These are phyloP conservation scores for Luehdorfia chinensis DNA, from an alignment of 1,140 invertebrate species.

Conservation along the genomic window DNA sequence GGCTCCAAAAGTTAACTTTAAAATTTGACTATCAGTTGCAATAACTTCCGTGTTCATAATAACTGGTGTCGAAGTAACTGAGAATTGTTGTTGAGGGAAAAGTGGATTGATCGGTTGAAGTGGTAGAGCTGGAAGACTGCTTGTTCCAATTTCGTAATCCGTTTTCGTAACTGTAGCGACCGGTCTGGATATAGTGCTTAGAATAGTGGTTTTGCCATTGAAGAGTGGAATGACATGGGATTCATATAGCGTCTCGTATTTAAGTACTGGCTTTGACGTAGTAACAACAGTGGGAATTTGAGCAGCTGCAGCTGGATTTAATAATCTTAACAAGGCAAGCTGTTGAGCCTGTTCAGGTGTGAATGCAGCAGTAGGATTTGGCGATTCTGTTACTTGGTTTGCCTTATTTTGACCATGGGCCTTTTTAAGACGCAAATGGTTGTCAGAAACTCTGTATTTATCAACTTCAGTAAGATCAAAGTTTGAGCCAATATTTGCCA, in stretches of 20 bases:
- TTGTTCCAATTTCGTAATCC: constrained; percentile 85
- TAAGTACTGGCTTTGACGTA: constrained; percentile 85
- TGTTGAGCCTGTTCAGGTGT: constrained; percentile 86
- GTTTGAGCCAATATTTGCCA: constrained; percentile 82
- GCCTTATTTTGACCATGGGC: constrained; percentile 76
- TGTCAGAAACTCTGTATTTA: constrained; percentile 76
- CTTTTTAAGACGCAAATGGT: constrained; percentile 78
- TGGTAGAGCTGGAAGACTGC: constrained; percentile 80
- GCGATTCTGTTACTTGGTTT: constrained; percentile 70
- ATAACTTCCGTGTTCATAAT: constrained; percentile 88
- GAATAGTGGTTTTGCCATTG: constrained; percentile 84
- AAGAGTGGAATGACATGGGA: constrained; percentile 88
- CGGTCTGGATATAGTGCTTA: constrained; percentile 86
- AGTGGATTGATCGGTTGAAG: constrained; percentile 74
- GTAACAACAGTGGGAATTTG: constrained; percentile 84
- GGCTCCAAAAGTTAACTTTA: constrained; percentile 92
- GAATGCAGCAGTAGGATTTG: constrained; percentile 71
- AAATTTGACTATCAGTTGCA: constrained; percentile 87
- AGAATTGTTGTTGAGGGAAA: constrained; percentile 82
- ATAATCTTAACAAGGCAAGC: constrained; percentile 82
- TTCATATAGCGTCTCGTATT: constrained; percentile 87
- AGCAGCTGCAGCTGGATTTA: constrained; percentile 82
- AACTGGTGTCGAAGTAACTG: constrained; percentile 88
- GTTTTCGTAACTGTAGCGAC: constrained; percentile 86
- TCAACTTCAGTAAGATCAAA: constrained; percentile 85